Conservation (phyloP, 2,113 vertebrate species). For the Nycticorax nycticorax region DNA sequence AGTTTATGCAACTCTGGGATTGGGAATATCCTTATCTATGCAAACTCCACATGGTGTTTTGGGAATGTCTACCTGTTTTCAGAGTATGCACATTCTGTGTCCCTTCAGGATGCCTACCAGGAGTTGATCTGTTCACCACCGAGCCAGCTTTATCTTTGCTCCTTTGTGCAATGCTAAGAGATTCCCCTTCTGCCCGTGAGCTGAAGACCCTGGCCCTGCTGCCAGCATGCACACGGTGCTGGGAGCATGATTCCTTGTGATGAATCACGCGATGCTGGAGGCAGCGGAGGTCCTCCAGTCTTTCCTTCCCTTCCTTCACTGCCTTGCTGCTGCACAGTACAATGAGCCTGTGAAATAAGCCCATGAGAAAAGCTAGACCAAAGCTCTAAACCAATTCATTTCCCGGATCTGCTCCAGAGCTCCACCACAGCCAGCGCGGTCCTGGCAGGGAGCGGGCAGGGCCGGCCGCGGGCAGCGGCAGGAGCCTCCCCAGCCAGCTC, state of each 20-base stretch:
- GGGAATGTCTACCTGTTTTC: not conserved
- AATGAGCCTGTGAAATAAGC: not conserved
- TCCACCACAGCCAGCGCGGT: not conserved
- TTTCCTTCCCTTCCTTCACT: not conserved
- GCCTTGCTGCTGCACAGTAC: not conserved
- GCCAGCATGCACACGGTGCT: not conserved
- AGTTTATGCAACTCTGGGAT: not conserved
- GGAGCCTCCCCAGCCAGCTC: not conserved
- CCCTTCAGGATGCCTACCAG: not conserved
- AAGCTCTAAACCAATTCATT: not conserved
- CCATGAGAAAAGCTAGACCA: not conserved
- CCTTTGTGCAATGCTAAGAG: not conserved
- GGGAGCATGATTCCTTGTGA: not conserved
- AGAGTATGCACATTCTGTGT: not conserved
- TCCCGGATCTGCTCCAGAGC: not conserved
- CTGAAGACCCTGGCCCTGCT: not conserved
- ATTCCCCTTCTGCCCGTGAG: not conserved
- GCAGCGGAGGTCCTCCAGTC: not conserved
- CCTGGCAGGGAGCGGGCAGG: not conserved
- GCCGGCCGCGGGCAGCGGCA: no score
- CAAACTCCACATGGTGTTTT: not conserved
- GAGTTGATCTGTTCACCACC: not conserved
- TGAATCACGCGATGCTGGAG: not conserved
- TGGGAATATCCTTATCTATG: not conserved
- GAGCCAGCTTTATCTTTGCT: not conserved